Evolutionary conservation across 2,888 invertebrate species (phyloP).

Genomic region (Heteromyza rotundicornis): DNA sequence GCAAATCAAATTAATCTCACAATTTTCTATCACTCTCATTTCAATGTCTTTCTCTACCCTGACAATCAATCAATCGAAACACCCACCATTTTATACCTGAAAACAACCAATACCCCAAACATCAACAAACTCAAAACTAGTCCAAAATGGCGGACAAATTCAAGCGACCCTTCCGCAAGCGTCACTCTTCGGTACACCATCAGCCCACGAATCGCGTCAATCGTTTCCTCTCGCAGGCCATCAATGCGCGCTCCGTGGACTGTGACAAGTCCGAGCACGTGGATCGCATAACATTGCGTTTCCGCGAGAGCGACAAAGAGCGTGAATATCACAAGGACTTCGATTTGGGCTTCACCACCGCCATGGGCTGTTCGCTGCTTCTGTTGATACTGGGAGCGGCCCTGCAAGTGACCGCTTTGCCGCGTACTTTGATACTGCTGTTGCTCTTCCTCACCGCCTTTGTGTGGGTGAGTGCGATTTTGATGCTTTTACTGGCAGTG

Average conservation of each 20-base stretch:
- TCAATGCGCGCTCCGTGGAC: constrained; percentile 88
- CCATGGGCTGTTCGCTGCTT: constrained; percentile 77
- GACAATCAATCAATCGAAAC: too few species aligned
- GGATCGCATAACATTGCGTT: constrained; percentile 82
- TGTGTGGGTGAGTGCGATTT: constrained; percentile 86
- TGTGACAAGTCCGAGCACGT: constrained; percentile 89
- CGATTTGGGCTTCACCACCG: constrained; percentile 85
- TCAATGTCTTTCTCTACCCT: too few species aligned
- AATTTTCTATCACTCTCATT: too few species aligned
- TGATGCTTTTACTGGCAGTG: constrained; percentile 84
- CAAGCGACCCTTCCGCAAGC: constrained; percentile 86
- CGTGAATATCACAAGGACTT: constrained; percentile 86
- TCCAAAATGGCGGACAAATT: constrained; percentile 87
- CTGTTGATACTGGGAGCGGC: constrained; percentile 78
- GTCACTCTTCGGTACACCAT: constrained; percentile 85
- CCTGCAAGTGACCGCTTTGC: constrained; percentile 77
- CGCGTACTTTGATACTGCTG: constrained; percentile 82
- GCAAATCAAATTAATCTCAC: too few species aligned
- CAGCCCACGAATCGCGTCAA: constrained; percentile 91
- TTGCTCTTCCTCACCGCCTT: constrained; percentile 87
- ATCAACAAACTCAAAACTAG: constrained; percentile 60
- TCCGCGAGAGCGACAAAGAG: constrained; percentile 85
- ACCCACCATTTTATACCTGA: not conserved
- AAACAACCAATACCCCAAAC: too few species aligned
- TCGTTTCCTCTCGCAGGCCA: constrained; percentile 89